Evolutionary conservation across 2,113 vertebrate species (phyloP).

Genomic region (Eptatretus burgeri): DNA sequence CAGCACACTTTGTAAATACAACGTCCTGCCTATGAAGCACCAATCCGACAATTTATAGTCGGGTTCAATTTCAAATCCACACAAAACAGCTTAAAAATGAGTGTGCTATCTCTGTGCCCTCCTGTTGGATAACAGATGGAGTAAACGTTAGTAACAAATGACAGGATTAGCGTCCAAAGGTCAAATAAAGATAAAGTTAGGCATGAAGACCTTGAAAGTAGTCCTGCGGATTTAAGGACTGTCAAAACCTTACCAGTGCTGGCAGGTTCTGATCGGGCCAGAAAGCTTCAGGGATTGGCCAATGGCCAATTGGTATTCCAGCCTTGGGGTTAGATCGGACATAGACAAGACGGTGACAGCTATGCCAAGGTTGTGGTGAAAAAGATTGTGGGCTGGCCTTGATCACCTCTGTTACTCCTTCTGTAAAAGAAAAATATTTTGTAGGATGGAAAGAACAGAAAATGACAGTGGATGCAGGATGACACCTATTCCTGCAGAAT

Average conservation of each 20-base stretch:
- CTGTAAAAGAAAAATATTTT: too few species aligned
- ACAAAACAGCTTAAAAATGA: too few species aligned
- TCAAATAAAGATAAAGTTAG: background rate
- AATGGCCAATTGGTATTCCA: slow-evolving; percentile 74
- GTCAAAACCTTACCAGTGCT: slow-evolving; percentile 35
- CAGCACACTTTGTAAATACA: too few species aligned
- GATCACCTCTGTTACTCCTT: too few species aligned
- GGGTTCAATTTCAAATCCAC: too few species aligned
- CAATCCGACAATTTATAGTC: too few species aligned
- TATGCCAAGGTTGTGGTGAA: slow-evolving; percentile 51
- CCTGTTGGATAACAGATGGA: background rate
- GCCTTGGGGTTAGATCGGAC: slow-evolving; percentile 87
- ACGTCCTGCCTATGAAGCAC: too few species aligned
- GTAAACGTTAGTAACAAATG: background rate
- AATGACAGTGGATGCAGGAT: too few species aligned
- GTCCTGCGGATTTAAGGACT: background rate
- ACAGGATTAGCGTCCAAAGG: background rate
- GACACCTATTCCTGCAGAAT: too few species aligned
- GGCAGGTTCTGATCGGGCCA: slow-evolving; percentile 96
- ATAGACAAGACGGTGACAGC: slow-evolving; percentile 85
- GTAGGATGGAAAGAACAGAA: too few species aligned
- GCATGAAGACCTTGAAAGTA: background rate
- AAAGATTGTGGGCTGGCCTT: background rate
- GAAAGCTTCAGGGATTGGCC: slow-evolving; percentile 87
- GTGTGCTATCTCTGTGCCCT: too few species aligned